Conservation (phyloP, 2,113 vertebrate species). For the Centropristis striata region DNA sequence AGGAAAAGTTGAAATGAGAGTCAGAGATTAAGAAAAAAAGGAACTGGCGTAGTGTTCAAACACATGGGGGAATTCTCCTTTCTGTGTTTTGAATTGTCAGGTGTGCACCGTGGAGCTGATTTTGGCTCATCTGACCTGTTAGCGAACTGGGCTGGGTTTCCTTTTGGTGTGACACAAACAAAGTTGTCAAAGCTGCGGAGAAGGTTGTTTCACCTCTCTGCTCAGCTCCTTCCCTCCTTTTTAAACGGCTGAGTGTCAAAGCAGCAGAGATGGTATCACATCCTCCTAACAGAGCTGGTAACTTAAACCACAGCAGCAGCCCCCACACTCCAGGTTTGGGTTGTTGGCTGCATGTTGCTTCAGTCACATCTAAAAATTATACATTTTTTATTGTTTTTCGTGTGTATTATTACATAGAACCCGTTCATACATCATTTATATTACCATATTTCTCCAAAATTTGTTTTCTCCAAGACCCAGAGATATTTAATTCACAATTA, state of each 20-base stretch:
- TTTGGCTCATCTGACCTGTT: conserved; percentile 21
- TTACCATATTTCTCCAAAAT: too few relatives aligned
- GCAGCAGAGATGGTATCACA: background rate
- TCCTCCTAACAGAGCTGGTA: background rate
- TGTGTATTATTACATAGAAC: too few relatives aligned
- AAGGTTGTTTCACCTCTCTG: background rate
- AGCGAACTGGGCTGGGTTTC: conserved; percentile 54
- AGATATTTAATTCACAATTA: too few relatives aligned
- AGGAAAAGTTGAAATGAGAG: conserved; percentile 42
- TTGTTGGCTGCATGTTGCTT: background rate
- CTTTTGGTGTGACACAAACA: background rate
- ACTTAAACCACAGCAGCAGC: conserved; percentile 24
- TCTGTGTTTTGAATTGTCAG: conserved; percentile 13
- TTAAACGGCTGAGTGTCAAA: background rate
- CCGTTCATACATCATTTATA: too few relatives aligned
- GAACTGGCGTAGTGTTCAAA: conserved; percentile 32
- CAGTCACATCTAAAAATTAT: too few relatives aligned
- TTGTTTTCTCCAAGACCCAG: too few relatives aligned
- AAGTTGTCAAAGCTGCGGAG: background rate
- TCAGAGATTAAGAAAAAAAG: conserved; percentile 12
- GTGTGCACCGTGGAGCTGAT: background rate
- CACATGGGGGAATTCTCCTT: conserved; percentile 15
- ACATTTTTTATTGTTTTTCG: too few relatives aligned
- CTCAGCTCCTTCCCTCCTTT: background rate
- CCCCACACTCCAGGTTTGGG: background rate